A percentile compares a stretch with the other conserved stretches of the same genome.
Conservation (phyloP, 2,113 vertebrate genomes). For the Myotis yumanensis region DNA sequence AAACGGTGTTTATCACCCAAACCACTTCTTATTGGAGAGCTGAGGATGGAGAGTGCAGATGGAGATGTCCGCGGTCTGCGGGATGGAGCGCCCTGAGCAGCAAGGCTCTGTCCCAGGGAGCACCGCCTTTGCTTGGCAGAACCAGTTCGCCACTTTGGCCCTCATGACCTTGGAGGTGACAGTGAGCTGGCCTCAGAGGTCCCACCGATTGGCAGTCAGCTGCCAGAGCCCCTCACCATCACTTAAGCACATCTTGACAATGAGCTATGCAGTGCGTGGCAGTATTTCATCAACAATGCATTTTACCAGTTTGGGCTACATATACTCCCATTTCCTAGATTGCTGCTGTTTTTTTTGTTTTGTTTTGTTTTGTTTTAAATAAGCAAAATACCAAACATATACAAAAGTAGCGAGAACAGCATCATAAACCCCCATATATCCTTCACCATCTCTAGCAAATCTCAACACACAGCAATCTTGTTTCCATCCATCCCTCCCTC, state of each 20-base stretch:
- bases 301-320: constrained; percentile 85
- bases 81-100: accelerated
- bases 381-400: background rate
- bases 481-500: background rate
- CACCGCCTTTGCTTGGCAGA: constrained; percentile 67
- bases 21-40: accelerated
- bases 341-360: background rate
- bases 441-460: accelerated
- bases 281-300: constrained; percentile 85
- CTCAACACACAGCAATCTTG: accelerated
- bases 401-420: background rate
- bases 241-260: constrained; percentile 80
- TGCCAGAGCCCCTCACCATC: constrained; percentile 77
- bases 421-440: accelerated
- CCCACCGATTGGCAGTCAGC: constrained; percentile 77
- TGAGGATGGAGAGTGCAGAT: accelerated
- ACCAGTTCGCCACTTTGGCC: constrained; percentile 81
- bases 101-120: background rate
- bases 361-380: background rate
- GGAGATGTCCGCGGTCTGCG: background rate
- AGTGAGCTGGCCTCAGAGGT: constrained; percentile 79
- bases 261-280: constrained; percentile 78
- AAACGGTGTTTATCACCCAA: too few relatives aligned
- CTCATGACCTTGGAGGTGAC: constrained; percentile 83
- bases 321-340: background rate